Evolutionary conservation across 2,888 invertebrate species (phyloP), one percentile per base, ranked within the genome.

Genomic region (Synanthedon formicaeformis): DNA sequence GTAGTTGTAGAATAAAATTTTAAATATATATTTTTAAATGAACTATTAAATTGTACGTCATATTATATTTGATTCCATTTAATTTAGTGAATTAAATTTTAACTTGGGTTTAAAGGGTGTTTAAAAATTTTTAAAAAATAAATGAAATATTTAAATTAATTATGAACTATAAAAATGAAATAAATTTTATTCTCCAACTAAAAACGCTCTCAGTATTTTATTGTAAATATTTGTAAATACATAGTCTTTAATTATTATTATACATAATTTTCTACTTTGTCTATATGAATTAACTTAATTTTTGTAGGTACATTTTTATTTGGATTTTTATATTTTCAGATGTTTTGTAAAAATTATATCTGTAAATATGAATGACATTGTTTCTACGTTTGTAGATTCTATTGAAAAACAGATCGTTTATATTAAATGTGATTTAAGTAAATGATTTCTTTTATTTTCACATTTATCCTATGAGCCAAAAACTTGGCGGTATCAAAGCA

Each of bases 331-430:
- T 56, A 58, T 57, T 55, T 58, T 58, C 45, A 14, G 45, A 45
- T 70, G 66, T 69, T 64, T 61, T 77, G 69, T 75, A 71, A 72
- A 80, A 77, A 71, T 66, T 68, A 66, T 70, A 61, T 60, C 62
- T 83, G 83, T 83, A 84, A 75, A 82, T 78, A 78, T 65, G 67
- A 68, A 67, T 72, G 45, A 34, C 77, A 58, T 55, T 64, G 72
- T 73, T 76, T 81, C 73, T 77, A 78, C 72, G 60, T 59, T 71
- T 74, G 69, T 75, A 78, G 75, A 79, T 75, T 69, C 74, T 80
- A 79, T 76, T 80, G 76, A 45, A 78, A 73, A 78, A 69, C 73
- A 72, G 79, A 82, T 82, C 79, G 81, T 81, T 75, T 74, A 81
- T 45, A 45, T 45, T 45, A 45, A 45, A 45, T 45, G 13, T 45